phyloP scores from a whole-genome alignment of 2,797 vertebrate species.

The Sebastes steindachneri region DNA sequence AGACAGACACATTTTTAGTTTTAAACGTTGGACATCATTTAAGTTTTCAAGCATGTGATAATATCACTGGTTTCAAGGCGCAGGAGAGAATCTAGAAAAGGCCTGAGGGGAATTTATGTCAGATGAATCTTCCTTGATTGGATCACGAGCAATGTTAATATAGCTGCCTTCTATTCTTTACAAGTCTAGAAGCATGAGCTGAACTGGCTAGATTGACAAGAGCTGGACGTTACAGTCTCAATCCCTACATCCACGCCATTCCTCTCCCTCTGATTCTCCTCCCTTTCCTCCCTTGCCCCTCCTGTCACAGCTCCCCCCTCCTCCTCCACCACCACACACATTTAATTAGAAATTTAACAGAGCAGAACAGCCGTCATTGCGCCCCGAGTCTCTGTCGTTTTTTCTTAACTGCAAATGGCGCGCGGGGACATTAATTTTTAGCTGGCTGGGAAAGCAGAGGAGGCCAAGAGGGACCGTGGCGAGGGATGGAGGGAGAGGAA shows the following conservation, averaged over 20 bases:
- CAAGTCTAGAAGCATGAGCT: neutral
- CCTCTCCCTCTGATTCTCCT: neutral
- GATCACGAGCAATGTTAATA: neutral
- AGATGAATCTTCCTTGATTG: neutral
- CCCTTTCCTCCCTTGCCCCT: neutral
- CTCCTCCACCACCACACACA: constrained; percentile 44
- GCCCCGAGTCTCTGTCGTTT: constrained; percentile 82
- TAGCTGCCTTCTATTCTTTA: neutral
- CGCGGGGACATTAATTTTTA: constrained; percentile 86
- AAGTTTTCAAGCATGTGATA: neutral
- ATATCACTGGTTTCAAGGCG: neutral
- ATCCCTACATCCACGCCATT: neutral
- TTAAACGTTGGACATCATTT: neutral
- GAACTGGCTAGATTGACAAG: constrained; percentile 7
- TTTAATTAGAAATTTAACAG: constrained; percentile 88
- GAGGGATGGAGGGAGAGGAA: constrained; percentile 17
- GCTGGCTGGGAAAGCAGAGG: constrained; percentile 77
- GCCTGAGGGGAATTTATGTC: neutral
- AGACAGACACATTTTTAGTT: neutral
- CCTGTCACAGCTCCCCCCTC: constrained; percentile 7
- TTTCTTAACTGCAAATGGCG: constrained; percentile 87
- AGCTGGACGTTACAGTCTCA: constrained; percentile 4
- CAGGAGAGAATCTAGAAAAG: neutral
- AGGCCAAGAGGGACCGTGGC: constrained; percentile 61
- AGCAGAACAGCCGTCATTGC: constrained; percentile 82